phyloP scores from a whole-genome alignment of 2,113 vertebrate genomes.

The Uria lomvia region DNA sequence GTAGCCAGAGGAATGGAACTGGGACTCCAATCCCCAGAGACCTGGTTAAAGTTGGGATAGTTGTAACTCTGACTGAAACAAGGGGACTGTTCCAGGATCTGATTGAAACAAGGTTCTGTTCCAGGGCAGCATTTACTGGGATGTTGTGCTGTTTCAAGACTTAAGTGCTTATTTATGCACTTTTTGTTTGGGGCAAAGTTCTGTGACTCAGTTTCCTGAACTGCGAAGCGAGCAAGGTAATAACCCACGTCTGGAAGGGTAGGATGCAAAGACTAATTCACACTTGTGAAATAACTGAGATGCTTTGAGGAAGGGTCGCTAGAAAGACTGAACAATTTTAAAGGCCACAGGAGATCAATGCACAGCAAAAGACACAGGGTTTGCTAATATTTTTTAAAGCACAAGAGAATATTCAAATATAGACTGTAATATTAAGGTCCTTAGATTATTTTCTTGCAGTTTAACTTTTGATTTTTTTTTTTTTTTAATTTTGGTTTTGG shows the following conservation, averaged over 20 bases:
- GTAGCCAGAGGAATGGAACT: background rate
- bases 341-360: background rate
- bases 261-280: background rate
- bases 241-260: background rate
- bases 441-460: background rate
- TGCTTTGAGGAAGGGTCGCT: background rate
- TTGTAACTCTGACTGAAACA: background rate
- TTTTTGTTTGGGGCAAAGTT: background rate
- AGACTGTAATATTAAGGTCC: background rate
- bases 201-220: background rate
- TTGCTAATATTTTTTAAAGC: background rate
- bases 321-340: background rate
- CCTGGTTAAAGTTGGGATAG: background rate
- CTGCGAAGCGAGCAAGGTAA: background rate
- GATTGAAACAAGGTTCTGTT: background rate
- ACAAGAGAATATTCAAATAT: background rate
- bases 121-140: background rate
- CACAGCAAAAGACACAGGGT: background rate
- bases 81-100: background rate
- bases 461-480: background rate
- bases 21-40: background rate
- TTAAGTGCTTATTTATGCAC: background rate
- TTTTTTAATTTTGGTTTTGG: background rate
- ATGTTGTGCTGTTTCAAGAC: background rate
- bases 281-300: background rate